Conservation (phyloP, 1,140 invertebrate species). For the Lineus longissimus region DNA sequence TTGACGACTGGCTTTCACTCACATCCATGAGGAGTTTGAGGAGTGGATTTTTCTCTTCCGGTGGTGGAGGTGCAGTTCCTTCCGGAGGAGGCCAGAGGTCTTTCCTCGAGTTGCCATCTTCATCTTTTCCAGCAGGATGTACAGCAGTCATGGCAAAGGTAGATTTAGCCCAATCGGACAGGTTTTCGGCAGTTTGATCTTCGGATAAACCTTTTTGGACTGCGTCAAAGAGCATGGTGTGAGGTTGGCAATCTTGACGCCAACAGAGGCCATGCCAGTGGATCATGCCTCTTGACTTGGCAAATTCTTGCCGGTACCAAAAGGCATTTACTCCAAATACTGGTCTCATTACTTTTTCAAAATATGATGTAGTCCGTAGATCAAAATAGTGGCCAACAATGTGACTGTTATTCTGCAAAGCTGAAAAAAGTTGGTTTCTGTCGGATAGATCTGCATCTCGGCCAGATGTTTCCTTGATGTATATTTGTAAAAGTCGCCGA, state of each 20-base stretch:
- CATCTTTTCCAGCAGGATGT: conserved; percentile 18
- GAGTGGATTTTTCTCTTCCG: conserved; percentile 17
- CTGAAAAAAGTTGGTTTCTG: background rate
- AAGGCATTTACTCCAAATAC: conserved; percentile 19
- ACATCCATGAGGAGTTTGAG: conserved; percentile 21
- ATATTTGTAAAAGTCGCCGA: background rate
- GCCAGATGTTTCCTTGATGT: no score
- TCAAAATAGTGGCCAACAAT: conserved; percentile 18
- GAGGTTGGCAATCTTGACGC: conserved; percentile 18
- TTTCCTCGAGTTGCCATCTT: conserved; percentile 17
- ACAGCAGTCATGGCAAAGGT: conserved; percentile 15
- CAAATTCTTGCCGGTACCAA: conserved; percentile 23
- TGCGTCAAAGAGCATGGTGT: conserved; percentile 26
- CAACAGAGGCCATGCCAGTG: conserved; percentile 25
- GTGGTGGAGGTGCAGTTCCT: conserved; percentile 12
- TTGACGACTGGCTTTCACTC: conserved; percentile 12
- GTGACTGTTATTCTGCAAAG: no score
- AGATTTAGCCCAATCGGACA: conserved; percentile 14
- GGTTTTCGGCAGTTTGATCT: conserved; percentile 10
- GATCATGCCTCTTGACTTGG: conserved; percentile 21
- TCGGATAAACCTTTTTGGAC: conserved; percentile 18
- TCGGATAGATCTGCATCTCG: background rate
- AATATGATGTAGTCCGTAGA: conserved; percentile 16
- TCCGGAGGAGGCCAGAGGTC: conserved; percentile 22
- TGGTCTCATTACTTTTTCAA: background rate